phyloP scores from a whole-genome alignment of 2,797 vertebrate genomes.

The Hyperoplus lanceolatus region DNA sequence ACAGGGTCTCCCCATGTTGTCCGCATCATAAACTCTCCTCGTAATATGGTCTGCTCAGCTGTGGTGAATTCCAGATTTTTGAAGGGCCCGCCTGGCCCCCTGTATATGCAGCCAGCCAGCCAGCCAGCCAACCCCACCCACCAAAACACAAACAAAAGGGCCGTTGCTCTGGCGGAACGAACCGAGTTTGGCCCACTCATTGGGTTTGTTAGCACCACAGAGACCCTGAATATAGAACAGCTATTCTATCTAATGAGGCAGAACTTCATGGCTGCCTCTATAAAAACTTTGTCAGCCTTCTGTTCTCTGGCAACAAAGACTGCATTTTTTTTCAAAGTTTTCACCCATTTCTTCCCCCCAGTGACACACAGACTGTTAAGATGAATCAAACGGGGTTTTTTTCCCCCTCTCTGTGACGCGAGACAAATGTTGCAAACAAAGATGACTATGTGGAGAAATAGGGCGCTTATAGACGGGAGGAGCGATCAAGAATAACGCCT shows the following conservation, averaged over 20 bases:
- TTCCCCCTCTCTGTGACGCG: constrained; percentile 61
- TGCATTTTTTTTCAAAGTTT: constrained; percentile 69
- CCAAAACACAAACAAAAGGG: constrained; percentile 68
- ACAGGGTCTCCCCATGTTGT: constrained; percentile 43
- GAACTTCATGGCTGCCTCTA: constrained; percentile 82
- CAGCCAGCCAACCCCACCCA: constrained; percentile 60
- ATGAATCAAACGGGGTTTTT: constrained; percentile 74
- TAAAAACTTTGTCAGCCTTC: constrained; percentile 83
- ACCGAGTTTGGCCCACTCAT: constrained; percentile 77
- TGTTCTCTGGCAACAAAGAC: constrained; percentile 83
- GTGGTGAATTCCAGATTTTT: constrained; percentile 62
- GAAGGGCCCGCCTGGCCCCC: constrained; percentile 41
- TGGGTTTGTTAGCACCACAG: constrained; percentile 77
- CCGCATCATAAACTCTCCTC: constrained; percentile 21
- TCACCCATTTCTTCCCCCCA: constrained; percentile 62
- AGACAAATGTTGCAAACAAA: constrained; percentile 78
- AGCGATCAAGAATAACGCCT: constrained; percentile 77
- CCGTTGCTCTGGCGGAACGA: constrained; percentile 72
- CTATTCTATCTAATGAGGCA: constrained; percentile 84
- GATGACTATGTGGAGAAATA: constrained; percentile 80
- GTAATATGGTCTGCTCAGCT: constrained; percentile 34
- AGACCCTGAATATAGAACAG: constrained; percentile 86
- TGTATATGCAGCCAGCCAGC: neutral
- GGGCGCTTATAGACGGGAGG: constrained; percentile 77
- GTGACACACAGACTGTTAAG: constrained; percentile 77